These are phyloP conservation scores for Lasioglossum leucozonium DNA, from an alignment of 2,888 invertebrate genomes.

Conservation along the genomic window DNA sequence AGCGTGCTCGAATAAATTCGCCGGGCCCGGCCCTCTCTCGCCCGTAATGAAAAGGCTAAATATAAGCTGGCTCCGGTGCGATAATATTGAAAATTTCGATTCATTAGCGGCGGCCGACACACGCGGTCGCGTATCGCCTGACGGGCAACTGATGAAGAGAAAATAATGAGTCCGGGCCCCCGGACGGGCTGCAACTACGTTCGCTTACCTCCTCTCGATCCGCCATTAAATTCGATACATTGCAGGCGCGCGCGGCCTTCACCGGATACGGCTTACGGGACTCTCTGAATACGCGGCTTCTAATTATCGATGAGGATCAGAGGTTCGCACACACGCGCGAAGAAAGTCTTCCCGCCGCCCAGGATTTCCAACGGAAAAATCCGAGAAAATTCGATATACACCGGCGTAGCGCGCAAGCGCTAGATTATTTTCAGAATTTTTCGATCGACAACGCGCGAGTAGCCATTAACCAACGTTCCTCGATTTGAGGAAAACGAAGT, in stretches of 20 bases:
- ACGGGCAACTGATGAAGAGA: slow-evolving; percentile 19
- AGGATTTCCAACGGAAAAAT: not conserved
- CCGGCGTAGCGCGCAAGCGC: rapidly evolving
- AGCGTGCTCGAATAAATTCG: slow-evolving; percentile 25
- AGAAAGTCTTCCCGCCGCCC: no score
- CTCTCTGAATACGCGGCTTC: not conserved
- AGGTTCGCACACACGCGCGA: not conserved
- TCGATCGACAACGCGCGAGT: rapidly evolving
- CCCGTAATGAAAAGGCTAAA: slow-evolving; percentile 33
- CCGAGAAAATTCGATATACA: not conserved
- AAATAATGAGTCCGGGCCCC: slow-evolving; percentile 37
- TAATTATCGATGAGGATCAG: not conserved
- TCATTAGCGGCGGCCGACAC: slow-evolving; percentile 36
- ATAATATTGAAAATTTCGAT: slow-evolving; percentile 58
- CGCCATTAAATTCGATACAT: slow-evolving; percentile 46
- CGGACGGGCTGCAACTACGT: slow-evolving; percentile 10
- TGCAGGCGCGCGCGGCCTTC: not conserved
- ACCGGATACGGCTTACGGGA: no score
- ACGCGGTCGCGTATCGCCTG: slow-evolving; percentile 22
- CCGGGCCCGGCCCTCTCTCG: not conserved
- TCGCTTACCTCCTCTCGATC: slow-evolving; percentile 28
- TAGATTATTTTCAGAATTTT: not conserved
- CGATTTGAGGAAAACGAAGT: no score
- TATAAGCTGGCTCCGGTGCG: slow-evolving; percentile 11
- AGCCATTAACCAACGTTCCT: no score